Conservation (phyloP, 2,888 invertebrate species). For the Blastobasis adustella region DNA sequence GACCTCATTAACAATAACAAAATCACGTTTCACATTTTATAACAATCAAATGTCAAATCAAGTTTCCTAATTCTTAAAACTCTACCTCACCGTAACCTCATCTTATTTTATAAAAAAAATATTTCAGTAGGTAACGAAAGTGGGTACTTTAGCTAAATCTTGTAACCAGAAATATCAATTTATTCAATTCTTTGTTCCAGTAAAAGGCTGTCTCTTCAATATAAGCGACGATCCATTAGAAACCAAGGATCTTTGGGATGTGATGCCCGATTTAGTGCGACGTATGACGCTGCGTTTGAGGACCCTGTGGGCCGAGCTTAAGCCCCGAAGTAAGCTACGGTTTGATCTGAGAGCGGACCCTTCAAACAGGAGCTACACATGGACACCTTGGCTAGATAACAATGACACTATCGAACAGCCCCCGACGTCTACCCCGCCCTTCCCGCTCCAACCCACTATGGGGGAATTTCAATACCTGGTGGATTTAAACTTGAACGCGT, state of each 20-base stretch:
- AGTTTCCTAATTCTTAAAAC: too few species aligned
- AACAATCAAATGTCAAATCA: too few species aligned
- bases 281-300: conserved; percentile 30
- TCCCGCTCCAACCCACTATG: conserved; percentile 31
- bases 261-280: conserved; percentile 26
- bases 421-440: conserved; percentile 17
- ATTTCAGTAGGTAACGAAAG: too few species aligned
- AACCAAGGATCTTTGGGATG: conserved; percentile 33
- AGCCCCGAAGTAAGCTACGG: conserved; percentile 22
- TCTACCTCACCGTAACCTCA: too few species aligned
- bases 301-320: conserved; percentile 30
- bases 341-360: conserved; percentile 32
- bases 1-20: neutral
- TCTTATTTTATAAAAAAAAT: too few species aligned
- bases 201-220: conserved; percentile 39
- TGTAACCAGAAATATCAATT: neutral
- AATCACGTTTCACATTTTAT: too few species aligned
- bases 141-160: too few species aligned
- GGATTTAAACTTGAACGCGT: conserved; percentile 26
- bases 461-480: conserved; percentile 33
- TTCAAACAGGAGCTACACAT: conserved; percentile 26
- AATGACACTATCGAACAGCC: conserved; percentile 23
- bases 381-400: conserved; percentile 33
- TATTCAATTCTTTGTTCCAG: conserved; percentile 22
- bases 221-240: conserved; percentile 36